Evolutionary conservation across 2,797 vertebrate species (phyloP).

Genomic region (Trachops cirrhosus): DNA sequence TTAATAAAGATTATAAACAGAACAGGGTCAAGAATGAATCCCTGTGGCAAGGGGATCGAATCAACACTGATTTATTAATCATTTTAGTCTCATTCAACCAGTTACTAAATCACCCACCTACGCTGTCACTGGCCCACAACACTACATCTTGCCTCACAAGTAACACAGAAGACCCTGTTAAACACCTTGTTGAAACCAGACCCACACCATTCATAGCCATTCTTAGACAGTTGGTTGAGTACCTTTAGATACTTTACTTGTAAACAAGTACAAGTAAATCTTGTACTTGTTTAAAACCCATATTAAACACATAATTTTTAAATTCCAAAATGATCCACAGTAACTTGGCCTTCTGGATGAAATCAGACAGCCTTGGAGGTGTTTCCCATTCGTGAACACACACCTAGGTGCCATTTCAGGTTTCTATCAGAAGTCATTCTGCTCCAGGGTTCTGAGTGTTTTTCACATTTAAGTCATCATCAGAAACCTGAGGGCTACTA

Average conservation of each 20-base stretch:
- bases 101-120: not conserved
- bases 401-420: not conserved
- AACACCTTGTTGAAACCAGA: not conserved
- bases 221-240: not conserved
- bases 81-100: not conserved
- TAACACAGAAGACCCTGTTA: not conserved
- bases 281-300: not conserved
- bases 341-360: not conserved
- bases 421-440: not conserved
- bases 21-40: conserved; percentile 16
- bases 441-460: not conserved
- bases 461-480: not conserved
- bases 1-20: not conserved
- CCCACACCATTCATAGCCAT: not conserved
- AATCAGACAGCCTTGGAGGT: not conserved
- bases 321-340: not conserved
- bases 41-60: not conserved
- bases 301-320: not conserved
- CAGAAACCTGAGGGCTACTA: not conserved
- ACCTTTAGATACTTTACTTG: not conserved
- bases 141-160: not conserved
- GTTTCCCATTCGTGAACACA: not conserved
- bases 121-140: not conserved
- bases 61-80: not conserved
- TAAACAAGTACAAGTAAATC: no score